Evolutionary conservation across 1,140 invertebrate species (phyloP).

Genomic region (Chironomus tepperi): DNA sequence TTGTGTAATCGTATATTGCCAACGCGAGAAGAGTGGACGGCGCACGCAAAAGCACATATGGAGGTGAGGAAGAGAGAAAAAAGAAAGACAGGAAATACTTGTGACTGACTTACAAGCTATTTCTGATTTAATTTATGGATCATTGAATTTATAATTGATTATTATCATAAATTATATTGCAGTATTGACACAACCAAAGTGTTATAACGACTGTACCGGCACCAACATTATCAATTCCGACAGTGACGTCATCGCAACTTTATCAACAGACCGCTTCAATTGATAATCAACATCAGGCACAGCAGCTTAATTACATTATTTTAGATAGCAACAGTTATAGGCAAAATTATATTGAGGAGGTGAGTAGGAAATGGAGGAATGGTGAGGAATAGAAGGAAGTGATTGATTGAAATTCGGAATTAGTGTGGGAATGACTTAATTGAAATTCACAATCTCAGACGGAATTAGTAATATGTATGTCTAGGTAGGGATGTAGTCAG

Average conservation of each 20-base stretch:
- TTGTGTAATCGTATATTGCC: conserved; percentile 58
- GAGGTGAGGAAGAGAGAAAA: conserved; percentile 41
- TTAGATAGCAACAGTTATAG: neutral
- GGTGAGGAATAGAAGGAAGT: too few species aligned
- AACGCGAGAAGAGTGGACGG: conserved; percentile 62
- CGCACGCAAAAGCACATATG: conserved; percentile 60
- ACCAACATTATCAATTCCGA: conserved; percentile 41
- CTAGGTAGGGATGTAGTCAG: too few species aligned
- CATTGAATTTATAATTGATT: neutral
- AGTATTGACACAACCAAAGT: conserved; percentile 42
- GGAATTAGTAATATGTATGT: too few species aligned
- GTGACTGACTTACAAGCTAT: neutral
- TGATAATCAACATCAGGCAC: conserved; percentile 29
- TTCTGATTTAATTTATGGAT: neutral
- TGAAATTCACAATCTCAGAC: too few species aligned
- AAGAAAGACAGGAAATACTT: neutral
- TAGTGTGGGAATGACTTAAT: too few species aligned
- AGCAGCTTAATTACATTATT: neutral
- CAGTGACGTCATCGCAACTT: conserved; percentile 1
- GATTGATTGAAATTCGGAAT: too few species aligned
- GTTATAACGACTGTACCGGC: conserved; percentile 34
- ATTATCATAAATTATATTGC: neutral
- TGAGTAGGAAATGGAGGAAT: neutral
- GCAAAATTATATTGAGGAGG: neutral
- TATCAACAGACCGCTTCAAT: conserved; percentile 31